Conservation (phyloP, 2,113 vertebrate species). For the Clarias macrocephalus region DNA sequence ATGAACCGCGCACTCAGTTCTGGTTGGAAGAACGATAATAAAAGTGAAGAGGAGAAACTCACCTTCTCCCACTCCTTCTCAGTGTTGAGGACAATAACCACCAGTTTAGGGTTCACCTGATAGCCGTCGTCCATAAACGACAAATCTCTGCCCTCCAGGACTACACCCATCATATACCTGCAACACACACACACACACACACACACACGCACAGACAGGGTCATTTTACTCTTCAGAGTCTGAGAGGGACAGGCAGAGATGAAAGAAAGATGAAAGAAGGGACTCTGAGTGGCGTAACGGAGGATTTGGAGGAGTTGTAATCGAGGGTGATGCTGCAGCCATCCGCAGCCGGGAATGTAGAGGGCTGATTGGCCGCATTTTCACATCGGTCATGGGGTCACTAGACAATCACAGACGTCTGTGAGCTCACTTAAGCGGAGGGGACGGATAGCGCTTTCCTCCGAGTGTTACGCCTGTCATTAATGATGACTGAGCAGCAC, state of each 20-base stretch:
- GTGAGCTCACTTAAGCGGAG: no score
- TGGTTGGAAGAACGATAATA: not conserved
- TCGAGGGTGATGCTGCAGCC: no score
- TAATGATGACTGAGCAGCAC: no score
- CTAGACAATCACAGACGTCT: no score
- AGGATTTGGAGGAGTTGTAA: no score
- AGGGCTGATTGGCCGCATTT: no score
- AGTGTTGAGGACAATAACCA: conserved; percentile 92
- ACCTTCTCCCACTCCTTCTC: conserved; percentile 96
- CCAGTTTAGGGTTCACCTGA: conserved; percentile 91
- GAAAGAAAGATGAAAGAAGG: not conserved
- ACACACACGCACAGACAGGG: conserved; percentile 53
- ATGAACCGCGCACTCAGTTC: not conserved
- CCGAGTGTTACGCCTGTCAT: no score
- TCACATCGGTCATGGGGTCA: no score
- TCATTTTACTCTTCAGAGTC: not conserved
- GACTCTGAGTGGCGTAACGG: not conserved
- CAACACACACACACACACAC: conserved; percentile 57
- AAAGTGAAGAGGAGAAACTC: conserved; percentile 55
- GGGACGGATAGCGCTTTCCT: no score
- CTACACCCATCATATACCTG: conserved; percentile 98
- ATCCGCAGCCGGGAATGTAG: no score
- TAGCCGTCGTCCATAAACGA: conserved; percentile 97
- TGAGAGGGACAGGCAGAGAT: not conserved
- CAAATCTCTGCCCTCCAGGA: conserved; percentile 89